Conservation (phyloP, 2,888 invertebrate genomes). For the Drosophila nr. fundita region DNA sequence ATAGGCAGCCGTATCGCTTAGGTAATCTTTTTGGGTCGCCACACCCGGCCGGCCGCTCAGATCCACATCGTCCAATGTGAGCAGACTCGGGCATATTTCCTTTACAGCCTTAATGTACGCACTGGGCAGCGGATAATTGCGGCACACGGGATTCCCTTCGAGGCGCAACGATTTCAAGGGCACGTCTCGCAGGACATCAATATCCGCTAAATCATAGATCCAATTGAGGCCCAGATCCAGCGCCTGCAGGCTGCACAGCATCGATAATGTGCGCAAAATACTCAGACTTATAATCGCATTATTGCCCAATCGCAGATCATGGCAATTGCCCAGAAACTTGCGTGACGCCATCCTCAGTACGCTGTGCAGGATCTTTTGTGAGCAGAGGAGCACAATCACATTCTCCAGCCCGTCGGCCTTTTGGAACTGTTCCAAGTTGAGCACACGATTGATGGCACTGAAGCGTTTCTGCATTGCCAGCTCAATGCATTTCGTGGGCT, state of each 20-base stretch:
- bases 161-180: conserved; percentile 75
- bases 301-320: conserved; percentile 74
- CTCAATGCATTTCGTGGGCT: conserved; percentile 73
- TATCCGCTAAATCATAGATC: conserved; percentile 71
- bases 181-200: conserved; percentile 69
- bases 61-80: conserved; percentile 78
- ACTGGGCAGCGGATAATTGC: conserved; percentile 72
- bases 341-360: conserved; percentile 75
- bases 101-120: conserved; percentile 77
- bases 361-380: conserved; percentile 68
- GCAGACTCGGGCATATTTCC: conserved; percentile 72
- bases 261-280: conserved; percentile 64
- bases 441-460: conserved; percentile 72
- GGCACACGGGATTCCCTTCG: conserved; percentile 81
- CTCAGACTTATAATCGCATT: conserved; percentile 76
- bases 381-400: conserved; percentile 74
- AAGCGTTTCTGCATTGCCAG: conserved; percentile 75
- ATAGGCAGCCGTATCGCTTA: conserved; percentile 77
- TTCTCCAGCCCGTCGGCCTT: conserved; percentile 73
- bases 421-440: conserved; percentile 80
- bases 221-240: conserved; percentile 81
- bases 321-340: conserved; percentile 73
- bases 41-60: conserved; percentile 61
- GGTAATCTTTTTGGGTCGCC: conserved; percentile 74
- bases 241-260: conserved; percentile 77